Base-by-base conservation (phyloP, 92 coral and sea anemone genomes). In the Heteractis magnifica region DNA sequence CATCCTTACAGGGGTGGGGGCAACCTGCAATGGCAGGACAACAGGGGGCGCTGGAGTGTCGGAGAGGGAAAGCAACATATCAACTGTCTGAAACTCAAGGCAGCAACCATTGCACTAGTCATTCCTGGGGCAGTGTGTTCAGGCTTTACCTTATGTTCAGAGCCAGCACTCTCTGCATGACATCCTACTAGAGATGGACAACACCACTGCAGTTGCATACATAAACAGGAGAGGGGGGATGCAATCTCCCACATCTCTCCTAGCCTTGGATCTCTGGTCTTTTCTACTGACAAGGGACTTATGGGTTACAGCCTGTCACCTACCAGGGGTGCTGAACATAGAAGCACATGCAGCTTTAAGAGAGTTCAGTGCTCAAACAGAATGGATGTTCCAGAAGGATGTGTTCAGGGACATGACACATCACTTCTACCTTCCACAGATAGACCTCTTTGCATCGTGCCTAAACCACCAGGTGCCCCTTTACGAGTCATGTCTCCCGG, bases 291-390 rank as follows among this genome's bases (percentile, higher is more conserved):
- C 10, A 8, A 53, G 13, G 58, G 58, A 12, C 44, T 0, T 34
- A 34, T 34, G 44, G 44, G 44, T 34, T 34, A 34, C 44, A 34
- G 44, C 44, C 44, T 2, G 3, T 34, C 44, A 34, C 44, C 44
- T 81, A 77, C 87, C 80, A 10, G 89, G 87, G 26, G 87, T 89
- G 80, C 19, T 84, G 58, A 89, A 89, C 75, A 64, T 82, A 79
- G 87, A 89, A 58, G 92, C 85, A 72, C 87, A 89, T 44, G 72
- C 74, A 50, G 92, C 90, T 4, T 86, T 79, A 56, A 72, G 90
- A 73, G 82, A 89, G 16, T 86, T 89, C 90, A 86, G 82, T 73
- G 3, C 56, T 3, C 71, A 49, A 8, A 89, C 84, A 13, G 85
- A 88, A 81, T 88, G 88, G 88, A 55, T 21, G 75, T 81, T 84